These are phyloP conservation scores for Bradypodion ventrale DNA, from an alignment of 2,797 vertebrate genomes.

Conservation along the genomic window DNA sequence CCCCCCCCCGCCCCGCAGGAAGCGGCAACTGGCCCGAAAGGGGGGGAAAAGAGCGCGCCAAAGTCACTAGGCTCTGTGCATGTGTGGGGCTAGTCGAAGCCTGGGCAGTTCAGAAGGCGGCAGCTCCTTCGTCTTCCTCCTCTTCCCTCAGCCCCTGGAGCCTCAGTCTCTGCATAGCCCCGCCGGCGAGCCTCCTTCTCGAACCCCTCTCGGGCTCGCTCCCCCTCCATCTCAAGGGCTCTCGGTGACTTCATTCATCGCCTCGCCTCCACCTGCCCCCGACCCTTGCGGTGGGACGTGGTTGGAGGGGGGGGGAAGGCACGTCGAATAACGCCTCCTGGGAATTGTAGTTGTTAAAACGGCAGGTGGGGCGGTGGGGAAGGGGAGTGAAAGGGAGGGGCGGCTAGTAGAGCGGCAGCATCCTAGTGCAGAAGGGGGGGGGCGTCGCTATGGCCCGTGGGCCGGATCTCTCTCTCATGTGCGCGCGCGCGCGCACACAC, in stretches of 20 bases:
- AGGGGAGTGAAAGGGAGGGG: too few relatives aligned
- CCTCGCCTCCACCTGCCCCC: slow-evolving; percentile 47
- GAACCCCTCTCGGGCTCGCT: not conserved
- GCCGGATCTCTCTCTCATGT: too few relatives aligned
- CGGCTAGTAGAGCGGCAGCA: not conserved
- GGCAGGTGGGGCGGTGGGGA: not conserved
- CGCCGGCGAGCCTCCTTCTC: slow-evolving; percentile 39
- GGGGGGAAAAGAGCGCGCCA: too few relatives aligned
- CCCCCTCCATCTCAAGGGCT: slow-evolving; percentile 17
- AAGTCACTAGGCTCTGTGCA: too few relatives aligned
- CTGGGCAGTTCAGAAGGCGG: not conserved
- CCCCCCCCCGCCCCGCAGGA: too few relatives aligned
- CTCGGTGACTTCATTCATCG: slow-evolving; percentile 60
- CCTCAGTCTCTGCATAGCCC: slow-evolving; percentile 72
- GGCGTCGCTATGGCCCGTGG: too few relatives aligned
- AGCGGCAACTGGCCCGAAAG: too few relatives aligned
- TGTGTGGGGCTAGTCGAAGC: not conserved
- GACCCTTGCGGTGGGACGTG: not conserved
- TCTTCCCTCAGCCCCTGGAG: slow-evolving; percentile 64
- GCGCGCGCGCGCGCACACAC: too few relatives aligned
- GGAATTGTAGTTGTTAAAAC: slow-evolving; percentile 67
- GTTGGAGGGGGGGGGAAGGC: not conserved
- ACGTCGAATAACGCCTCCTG: slow-evolving; percentile 49
- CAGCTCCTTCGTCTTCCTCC: not conserved
- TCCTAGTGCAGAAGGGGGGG: too few relatives aligned